phyloP scores from a whole-genome alignment of 2,797 vertebrate genomes.

The Lutjanus campechanus region DNA sequence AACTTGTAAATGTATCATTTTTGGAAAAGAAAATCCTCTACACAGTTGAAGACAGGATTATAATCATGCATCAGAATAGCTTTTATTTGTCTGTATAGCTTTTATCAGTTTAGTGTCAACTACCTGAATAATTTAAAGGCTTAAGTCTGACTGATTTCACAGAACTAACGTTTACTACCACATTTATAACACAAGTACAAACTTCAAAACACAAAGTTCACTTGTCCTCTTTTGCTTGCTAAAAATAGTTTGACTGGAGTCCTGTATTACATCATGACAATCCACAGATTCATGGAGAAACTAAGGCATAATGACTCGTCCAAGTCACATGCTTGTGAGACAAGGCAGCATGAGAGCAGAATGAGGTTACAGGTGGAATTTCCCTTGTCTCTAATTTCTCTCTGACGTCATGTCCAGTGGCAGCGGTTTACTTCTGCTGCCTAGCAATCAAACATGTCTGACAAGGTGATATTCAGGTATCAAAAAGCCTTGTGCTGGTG shows the following conservation, averaged over 20 bases:
- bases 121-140: not conserved
- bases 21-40: not conserved
- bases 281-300: slow-evolving; percentile 49
- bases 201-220: slow-evolving; percentile 20
- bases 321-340: slow-evolving; percentile 72
- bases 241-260: slow-evolving; percentile 61
- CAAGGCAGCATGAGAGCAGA: slow-evolving; percentile 49
- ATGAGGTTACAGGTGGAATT: slow-evolving; percentile 84
- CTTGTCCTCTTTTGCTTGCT: slow-evolving; percentile 16
- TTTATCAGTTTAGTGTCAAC: not conserved
- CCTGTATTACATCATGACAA: slow-evolving; percentile 59
- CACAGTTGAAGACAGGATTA: not conserved
- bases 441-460: slow-evolving; percentile 62
- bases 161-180: slow-evolving; percentile 2
- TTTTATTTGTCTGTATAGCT: not conserved
- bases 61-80: not conserved
- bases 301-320: slow-evolving; percentile 44
- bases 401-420: slow-evolving; percentile 72
- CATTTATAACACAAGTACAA: not conserved
- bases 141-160: not conserved
- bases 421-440: slow-evolving; percentile 36
- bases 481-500: slow-evolving; percentile 21
- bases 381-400: slow-evolving; percentile 77
- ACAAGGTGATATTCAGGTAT: slow-evolving; percentile 76
- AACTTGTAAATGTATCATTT: not conserved